Conservation (phyloP, 1,140 invertebrate species). For the Hypothenemus hampei region DNA sequence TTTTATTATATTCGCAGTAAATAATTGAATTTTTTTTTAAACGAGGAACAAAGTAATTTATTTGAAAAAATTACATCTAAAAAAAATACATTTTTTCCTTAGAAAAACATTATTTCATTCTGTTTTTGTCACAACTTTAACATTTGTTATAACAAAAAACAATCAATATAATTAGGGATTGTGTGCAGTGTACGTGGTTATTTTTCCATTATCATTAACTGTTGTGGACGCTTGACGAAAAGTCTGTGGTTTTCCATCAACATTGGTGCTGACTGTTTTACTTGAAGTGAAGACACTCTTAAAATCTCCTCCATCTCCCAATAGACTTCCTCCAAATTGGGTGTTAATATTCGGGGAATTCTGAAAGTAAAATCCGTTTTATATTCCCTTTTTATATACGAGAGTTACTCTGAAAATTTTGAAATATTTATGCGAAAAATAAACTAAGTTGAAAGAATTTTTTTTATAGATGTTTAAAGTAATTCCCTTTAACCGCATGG, state of each 20-base stretch:
- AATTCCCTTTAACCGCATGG: too few species aligned
- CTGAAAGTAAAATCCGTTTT: conserved; percentile 50
- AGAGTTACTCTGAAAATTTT: too few species aligned
- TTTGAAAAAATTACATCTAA: too few species aligned
- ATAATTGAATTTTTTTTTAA: too few species aligned
- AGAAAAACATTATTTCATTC: not conserved
- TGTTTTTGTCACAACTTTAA: too few species aligned
- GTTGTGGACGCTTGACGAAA: conserved; percentile 58
- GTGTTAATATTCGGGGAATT: conserved; percentile 54
- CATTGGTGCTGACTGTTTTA: conserved; percentile 52
- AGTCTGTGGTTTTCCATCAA: conserved; percentile 54
- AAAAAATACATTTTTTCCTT: too few species aligned
- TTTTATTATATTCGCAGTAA: too few species aligned
- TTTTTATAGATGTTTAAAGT: too few species aligned
- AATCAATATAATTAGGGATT: conserved; percentile 30
- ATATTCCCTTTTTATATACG: not conserved
- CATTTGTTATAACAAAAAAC: not conserved
- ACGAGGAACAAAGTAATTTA: too few species aligned
- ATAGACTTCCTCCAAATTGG: conserved; percentile 46
- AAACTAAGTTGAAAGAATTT: too few species aligned
- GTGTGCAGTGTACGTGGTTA: conserved; percentile 55
- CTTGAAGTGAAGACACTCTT: conserved; percentile 62
- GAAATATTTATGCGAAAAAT: too few species aligned
- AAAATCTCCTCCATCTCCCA: conserved; percentile 43
- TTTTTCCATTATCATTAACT: conserved; percentile 67